Evolutionary conservation across 2,888 invertebrate genomes (phyloP).

Genomic region (Drosophila kambysellisi): DNA sequence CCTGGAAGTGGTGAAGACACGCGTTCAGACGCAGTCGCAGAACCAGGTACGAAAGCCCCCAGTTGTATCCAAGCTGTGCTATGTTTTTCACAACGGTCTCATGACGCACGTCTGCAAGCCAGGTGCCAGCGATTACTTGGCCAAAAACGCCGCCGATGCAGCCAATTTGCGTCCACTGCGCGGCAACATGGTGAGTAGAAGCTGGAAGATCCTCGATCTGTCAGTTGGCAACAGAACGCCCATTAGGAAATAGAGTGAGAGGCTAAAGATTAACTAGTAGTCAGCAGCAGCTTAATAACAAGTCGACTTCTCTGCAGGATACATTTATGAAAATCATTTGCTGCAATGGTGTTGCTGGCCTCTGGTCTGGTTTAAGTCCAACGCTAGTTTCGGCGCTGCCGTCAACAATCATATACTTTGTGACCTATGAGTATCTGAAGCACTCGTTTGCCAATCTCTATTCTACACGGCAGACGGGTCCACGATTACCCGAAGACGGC

Average conservation of each 20-base stretch:
- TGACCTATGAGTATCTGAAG: slow-evolving; percentile 95
- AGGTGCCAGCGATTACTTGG: slow-evolving; percentile 74
- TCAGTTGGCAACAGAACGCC: not conserved
- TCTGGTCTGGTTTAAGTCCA: slow-evolving; percentile 98
- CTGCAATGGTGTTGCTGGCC: slow-evolving; percentile 93
- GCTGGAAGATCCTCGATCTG: not conserved
- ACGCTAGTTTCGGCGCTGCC: slow-evolving; percentile 97
- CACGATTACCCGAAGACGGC: not conserved
- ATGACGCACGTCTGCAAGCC: slow-evolving; percentile 98
- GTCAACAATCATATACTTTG: slow-evolving; percentile 97
- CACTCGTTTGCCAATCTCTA: slow-evolving; percentile 86
- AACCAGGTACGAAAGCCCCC: slow-evolving; percentile 87
- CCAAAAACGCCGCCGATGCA: slow-evolving; percentile 59
- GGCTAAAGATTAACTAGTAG: not conserved
- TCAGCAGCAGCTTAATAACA: not conserved
- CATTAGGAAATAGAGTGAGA: not conserved
- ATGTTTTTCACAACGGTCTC: slow-evolving; percentile 97
- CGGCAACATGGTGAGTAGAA: slow-evolving; percentile 89
- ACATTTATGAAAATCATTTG: slow-evolving; percentile 95
- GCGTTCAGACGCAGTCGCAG: slow-evolving; percentile 92
- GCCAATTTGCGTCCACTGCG: slow-evolving; percentile 81
- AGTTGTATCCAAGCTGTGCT: slow-evolving; percentile 92
- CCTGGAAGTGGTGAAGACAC: slow-evolving; percentile 98
- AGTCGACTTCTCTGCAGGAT: slow-evolving; percentile 88
- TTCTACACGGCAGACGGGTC: slow-evolving; percentile 5